phyloP scores from a whole-genome alignment of 2,888 invertebrate genomes.

The Phanerotoma sp. region DNA sequence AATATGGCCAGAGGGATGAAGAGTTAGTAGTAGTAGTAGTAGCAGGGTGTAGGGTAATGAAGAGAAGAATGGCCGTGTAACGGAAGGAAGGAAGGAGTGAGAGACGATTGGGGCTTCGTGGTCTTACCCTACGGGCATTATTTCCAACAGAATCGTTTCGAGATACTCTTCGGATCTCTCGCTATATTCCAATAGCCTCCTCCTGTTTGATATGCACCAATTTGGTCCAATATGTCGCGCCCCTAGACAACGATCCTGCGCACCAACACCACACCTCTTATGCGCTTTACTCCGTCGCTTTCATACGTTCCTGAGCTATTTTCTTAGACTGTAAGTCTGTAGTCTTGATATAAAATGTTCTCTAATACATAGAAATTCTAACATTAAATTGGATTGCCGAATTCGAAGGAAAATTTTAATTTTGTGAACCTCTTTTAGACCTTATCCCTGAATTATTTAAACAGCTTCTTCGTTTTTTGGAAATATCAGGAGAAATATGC shows the following conservation, averaged over 20 bases:
- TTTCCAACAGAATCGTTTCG: slow-evolving; percentile 48
- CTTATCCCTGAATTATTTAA: no score
- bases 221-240: slow-evolving; percentile 55
- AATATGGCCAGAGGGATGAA: slow-evolving; percentile 6
- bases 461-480: no score
- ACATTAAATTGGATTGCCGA: no score
- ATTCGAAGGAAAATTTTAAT: no score
- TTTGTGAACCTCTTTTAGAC: no score
- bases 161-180: slow-evolving; percentile 32
- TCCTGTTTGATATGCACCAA: slow-evolving; percentile 55
- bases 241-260: slow-evolving; percentile 39
- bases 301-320: background rate
- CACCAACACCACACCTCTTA: slow-evolving; percentile 21
- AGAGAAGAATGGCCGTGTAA: background rate
- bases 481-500: no score
- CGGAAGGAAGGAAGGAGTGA: slow-evolving; percentile 18
- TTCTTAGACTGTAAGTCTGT: background rate
- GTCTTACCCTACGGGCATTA: slow-evolving; percentile 51
- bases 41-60: background rate
- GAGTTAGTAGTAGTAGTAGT: slow-evolving; percentile 32
- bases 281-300: no score
- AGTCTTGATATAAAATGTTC: background rate
- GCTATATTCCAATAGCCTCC: slow-evolving; percentile 53
- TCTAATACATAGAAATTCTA: no score
- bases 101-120: slow-evolving; percentile 41